Evolutionary conservation across 2,113 vertebrate species (phyloP), one percentile per base, ranked within the genome.

Genomic region (Helogale parvula): DNA sequence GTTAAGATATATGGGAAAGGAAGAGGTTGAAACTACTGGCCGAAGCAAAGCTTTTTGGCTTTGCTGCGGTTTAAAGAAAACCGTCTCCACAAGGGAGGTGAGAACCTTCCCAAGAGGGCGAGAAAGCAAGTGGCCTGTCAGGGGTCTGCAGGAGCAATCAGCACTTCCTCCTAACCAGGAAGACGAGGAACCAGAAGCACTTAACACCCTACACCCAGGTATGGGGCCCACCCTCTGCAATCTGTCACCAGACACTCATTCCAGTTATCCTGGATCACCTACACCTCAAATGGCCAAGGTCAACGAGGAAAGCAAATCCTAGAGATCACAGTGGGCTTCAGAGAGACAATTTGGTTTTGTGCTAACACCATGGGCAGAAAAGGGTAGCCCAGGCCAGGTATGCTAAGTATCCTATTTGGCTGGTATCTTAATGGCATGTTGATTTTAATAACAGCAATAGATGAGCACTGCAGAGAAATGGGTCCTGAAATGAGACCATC

Each of bases 361-460:
- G 68, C 77, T 85, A 69, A 68, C 1, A 41, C 3, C 41, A 10
- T 21, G 63, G 33, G 11, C 41, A 12, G 66, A 90, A 91, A 31
- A 80, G 85, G 21, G 50, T 1, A 83, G 63, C 41, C 17, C 65
- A 92, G 90, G 80, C 15, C 7, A 27, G 27, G 65, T 23, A 79
- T 4, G 5, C 66, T 79, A 79, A 71, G 33, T 33, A 79, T 45
- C 27, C 23, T 29, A 66, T 60, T 19, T 74, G 47, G 13, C 74
- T 77, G 27, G 7, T 74, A 72, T 63, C 63, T 83, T 74, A 54
- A 35, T 6, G 81, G 25, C 83, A 92, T 52, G 25, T 25, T 89
- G 63, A 72, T 76, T 90, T 90, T 90, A 71, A 85, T 80, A 91
- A 96, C 35, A 81, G 15, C 33, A 79, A 86, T 13, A 68, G 66